Evolutionary conservation across 2,113 vertebrate species (phyloP).

Genomic region (Leptobrachium leishanense): DNA sequence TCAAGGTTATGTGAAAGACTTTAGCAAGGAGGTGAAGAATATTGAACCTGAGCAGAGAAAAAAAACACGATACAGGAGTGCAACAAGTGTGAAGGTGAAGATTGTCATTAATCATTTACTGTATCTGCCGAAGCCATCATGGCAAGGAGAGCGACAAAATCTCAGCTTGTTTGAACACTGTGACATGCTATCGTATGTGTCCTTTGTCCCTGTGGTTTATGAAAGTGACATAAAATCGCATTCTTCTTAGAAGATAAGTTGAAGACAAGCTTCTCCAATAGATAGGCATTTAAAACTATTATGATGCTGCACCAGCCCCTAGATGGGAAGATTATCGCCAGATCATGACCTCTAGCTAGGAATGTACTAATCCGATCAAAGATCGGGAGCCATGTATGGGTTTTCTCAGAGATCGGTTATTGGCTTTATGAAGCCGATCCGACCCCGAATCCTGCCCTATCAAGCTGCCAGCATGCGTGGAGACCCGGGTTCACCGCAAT

Average conservation of each 20-base stretch:
- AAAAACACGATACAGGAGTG: not conserved
- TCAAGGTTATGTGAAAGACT: not conserved
- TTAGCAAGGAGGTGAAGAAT: not conserved
- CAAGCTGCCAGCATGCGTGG: no score
- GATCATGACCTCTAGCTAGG: no score
- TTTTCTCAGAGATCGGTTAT: no score
- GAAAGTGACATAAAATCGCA: slow-evolving; percentile 5
- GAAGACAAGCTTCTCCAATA: no score
- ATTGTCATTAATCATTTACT: slow-evolving; percentile 36
- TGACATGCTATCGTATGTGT: slow-evolving; percentile 8
- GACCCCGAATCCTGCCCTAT: no score
- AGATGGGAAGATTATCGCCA: no score
- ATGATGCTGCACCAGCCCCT: no score
- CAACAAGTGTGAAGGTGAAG: slow-evolving; percentile 28
- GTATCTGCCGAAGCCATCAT: slow-evolving; percentile 17
- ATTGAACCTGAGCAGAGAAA: not conserved
- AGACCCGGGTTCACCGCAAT: no score
- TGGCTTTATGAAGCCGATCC: no score
- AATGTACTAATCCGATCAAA: no score
- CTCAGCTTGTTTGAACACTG: not conserved
- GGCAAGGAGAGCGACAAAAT: slow-evolving; percentile 9
- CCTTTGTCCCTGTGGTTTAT: slow-evolving; percentile 29
- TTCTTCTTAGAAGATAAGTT: not conserved
- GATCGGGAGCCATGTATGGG: no score
- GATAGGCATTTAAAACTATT: no score